These are phyloP conservation scores for Panonychus citri DNA, from an alignment of 1,140 invertebrate genomes.

Conservation along the genomic window DNA sequence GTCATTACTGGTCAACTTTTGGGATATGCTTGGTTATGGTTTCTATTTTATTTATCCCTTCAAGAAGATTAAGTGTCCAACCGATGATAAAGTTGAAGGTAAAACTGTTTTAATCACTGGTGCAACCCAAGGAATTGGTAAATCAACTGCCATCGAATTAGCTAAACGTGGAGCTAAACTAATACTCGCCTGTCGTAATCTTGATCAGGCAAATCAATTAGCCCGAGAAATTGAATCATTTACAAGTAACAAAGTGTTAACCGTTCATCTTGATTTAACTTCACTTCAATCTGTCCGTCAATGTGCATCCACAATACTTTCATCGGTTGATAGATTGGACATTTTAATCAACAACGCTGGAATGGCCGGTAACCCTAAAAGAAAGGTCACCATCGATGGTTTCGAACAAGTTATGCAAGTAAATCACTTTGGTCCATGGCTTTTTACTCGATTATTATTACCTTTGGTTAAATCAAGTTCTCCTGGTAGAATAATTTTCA, in stretches of 20 bases:
- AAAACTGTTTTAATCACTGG: conserved; percentile 66
- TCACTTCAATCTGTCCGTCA: conserved; percentile 46
- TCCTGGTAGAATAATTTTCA: neutral
- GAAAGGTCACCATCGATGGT: too few relatives aligned
- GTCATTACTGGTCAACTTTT: too few relatives aligned
- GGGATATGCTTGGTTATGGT: too few relatives aligned
- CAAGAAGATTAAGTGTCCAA: too few relatives aligned
- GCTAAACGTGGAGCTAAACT: conserved; percentile 47
- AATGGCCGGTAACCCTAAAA: neutral
- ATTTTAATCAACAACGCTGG: neutral
- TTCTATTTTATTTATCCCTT: too few relatives aligned
- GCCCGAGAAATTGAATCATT: conserved; percentile 44
- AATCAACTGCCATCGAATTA: conserved; percentile 46
- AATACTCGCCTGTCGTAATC: conserved; percentile 56
- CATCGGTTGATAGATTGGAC: conserved; percentile 23
- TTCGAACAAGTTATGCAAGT: too few relatives aligned
- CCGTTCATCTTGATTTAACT: conserved; percentile 51
- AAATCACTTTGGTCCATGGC: conserved; percentile 4
- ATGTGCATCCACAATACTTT: conserved; percentile 31
- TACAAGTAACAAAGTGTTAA: conserved; percentile 46
- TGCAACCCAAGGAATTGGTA: conserved; percentile 64
- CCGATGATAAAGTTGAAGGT: conserved; percentile 21
- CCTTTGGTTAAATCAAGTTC: conserved; percentile 22
- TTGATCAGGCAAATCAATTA: conserved; percentile 41
- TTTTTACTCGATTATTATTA: conserved; percentile 58